Evolutionary conservation across 1,140 invertebrate species (phyloP).

Genomic region (Whitmania pigra): DNA sequence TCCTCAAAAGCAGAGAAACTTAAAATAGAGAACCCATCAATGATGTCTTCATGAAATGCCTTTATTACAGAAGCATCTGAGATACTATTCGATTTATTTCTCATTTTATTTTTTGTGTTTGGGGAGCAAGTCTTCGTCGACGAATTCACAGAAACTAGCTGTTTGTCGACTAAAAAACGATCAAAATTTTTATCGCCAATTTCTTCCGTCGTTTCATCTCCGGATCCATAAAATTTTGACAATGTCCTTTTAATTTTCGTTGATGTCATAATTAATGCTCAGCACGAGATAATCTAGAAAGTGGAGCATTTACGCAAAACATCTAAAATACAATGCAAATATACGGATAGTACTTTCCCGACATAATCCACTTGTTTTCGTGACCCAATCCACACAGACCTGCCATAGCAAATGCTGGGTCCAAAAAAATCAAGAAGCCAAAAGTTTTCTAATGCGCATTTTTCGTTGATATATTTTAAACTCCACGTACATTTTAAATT

Average conservation of each 20-base stretch:
- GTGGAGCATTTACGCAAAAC: too few species aligned
- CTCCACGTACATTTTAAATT: too few species aligned
- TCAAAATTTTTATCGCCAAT: conserved; percentile 1
- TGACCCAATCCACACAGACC: too few species aligned
- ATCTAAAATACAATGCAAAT: too few species aligned
- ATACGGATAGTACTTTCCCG: too few species aligned
- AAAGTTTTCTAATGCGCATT: too few species aligned
- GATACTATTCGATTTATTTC: background rate
- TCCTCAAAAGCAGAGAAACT: conserved; percentile 1
- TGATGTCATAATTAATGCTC: too few species aligned
- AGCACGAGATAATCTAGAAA: too few species aligned
- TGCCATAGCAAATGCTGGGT: too few species aligned
- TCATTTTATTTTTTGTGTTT: conserved; percentile 4
- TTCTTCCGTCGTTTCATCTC: conserved; percentile 9
- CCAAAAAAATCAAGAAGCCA: too few species aligned
- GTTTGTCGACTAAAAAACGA: background rate
- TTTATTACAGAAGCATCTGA: background rate
- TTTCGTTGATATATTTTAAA: too few species aligned
- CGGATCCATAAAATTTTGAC: conserved; percentile 10
- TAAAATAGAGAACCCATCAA: conserved; percentile 1
- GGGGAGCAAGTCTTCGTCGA: background rate
- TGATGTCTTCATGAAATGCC: conserved; percentile 2
- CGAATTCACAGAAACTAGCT: background rate
- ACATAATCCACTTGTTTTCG: too few species aligned
- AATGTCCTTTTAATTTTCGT: background rate